These are phyloP conservation scores for Strix uralensis DNA, from an alignment of 2,113 vertebrate species.

Conservation along the genomic window DNA sequence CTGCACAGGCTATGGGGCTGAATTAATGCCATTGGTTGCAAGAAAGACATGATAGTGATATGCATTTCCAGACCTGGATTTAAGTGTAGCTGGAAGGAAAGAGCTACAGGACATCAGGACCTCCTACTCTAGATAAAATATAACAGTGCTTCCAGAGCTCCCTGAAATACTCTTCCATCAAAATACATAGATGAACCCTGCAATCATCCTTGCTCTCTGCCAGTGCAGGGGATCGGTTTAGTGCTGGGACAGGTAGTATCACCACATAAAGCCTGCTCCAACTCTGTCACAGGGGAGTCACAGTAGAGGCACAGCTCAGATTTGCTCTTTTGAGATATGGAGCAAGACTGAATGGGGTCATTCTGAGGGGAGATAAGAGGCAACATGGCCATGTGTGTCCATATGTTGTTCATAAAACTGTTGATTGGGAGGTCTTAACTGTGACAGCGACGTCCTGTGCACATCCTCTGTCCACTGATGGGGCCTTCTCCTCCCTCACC, in stretches of 20 bases:
- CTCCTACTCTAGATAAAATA: neutral
- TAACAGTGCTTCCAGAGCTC: neutral
- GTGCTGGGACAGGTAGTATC: neutral
- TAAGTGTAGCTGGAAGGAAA: neutral
- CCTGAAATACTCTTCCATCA: neutral
- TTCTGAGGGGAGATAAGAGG: neutral
- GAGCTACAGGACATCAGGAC: neutral
- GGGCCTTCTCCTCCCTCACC: neutral
- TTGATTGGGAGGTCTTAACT: neutral
- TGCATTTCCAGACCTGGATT: neutral
- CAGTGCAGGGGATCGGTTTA: rapidly evolving
- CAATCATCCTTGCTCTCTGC: neutral
- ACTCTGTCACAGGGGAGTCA: neutral
- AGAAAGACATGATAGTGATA: neutral
- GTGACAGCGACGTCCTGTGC: neutral
- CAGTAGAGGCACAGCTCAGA: neutral
- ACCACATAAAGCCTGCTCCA: neutral
- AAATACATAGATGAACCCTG: neutral
- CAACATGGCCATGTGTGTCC: neutral
- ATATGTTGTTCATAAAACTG: neutral
- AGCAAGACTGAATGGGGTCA: neutral
- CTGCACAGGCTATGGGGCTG: neutral
- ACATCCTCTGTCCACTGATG: neutral
- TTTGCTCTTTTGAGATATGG: neutral
- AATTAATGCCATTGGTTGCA: neutral